These are phyloP conservation scores for Cecidostiba fungosa DNA, from an alignment of 2,888 invertebrate species.

Conservation along the genomic window DNA sequence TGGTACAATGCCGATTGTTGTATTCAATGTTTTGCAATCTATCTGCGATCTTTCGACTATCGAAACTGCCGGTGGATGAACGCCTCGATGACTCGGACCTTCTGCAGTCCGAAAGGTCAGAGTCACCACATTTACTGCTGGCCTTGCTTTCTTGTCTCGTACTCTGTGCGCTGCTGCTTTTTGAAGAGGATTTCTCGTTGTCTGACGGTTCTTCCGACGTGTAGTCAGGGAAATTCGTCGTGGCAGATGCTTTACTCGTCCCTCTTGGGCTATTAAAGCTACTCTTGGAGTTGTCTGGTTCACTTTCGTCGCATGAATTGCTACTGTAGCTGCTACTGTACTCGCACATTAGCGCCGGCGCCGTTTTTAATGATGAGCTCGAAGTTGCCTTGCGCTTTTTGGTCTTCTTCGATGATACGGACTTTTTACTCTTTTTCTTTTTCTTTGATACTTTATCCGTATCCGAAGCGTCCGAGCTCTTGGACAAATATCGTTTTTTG, in stretches of 20 bases:
- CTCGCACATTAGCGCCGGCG: background rate
- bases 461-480: slow-evolving; percentile 65
- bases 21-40: slow-evolving; percentile 8
- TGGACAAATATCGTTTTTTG: slow-evolving; percentile 60
- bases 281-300: background rate
- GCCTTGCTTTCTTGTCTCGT: background rate
- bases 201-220: slow-evolving; percentile 11
- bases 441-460: slow-evolving; percentile 31
- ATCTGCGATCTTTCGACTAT: background rate
- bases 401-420: slow-evolving; percentile 29
- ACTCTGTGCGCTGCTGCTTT: slow-evolving; percentile 1
- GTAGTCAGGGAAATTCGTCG: background rate
- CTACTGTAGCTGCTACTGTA: slow-evolving; percentile 47
- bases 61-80: slow-evolving; percentile 39
- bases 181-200: slow-evolving; percentile 3
- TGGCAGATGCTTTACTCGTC: background rate
- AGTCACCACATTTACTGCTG: background rate
- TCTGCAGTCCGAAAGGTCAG: slow-evolving; percentile 28
- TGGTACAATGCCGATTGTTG: background rate
- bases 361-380: background rate
- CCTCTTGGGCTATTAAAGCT: background rate
- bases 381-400: slow-evolving; percentile 11
- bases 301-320: slow-evolving; percentile 25
- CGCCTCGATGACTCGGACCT: slow-evolving; percentile 24
- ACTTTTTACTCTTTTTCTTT: slow-evolving; percentile 50